These are phyloP conservation scores for Galeopsomyia nigrocyanea DNA, from an alignment of 2,888 invertebrate genomes.

Conservation along the genomic window DNA sequence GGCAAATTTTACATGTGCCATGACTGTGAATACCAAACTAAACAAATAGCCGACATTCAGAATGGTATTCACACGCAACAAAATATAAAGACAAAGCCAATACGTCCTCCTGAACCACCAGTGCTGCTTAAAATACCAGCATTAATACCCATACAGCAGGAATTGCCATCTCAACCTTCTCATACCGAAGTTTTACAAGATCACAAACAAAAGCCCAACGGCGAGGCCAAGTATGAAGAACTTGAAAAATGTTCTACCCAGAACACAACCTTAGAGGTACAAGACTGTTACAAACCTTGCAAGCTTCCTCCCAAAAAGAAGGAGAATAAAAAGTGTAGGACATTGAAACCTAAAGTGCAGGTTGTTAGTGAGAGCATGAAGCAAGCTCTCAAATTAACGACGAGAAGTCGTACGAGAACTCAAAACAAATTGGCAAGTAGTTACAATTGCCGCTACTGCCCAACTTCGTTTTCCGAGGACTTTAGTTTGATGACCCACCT, in stretches of 20 bases:
- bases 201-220: conserved; percentile 45
- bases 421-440: conserved; percentile 23
- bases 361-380: conserved; percentile 45
- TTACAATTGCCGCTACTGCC: conserved; percentile 46
- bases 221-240: conserved; percentile 38
- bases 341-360: conserved; percentile 40
- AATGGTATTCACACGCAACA: conserved; percentile 30
- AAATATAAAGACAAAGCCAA: conserved; percentile 19
- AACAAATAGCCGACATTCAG: conserved; percentile 38
- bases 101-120: conserved; percentile 6
- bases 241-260: conserved; percentile 26
- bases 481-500: conserved; percentile 34
- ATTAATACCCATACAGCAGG: conserved; percentile 4
- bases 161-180: conserved; percentile 20
- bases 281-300: conserved; percentile 37
- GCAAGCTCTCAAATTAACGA: conserved; percentile 38
- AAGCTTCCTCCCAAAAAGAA: conserved; percentile 41
- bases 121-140: conserved; percentile 2
- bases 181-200: conserved; percentile 42
- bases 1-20: conserved; percentile 51
- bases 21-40: conserved; percentile 47
- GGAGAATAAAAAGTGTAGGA: conserved; percentile 41
- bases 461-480: conserved; percentile 38
- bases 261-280: conserved; percentile 33
- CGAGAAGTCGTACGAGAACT: conserved; percentile 33